phyloP scores from a whole-genome alignment of 2,797 vertebrate genomes.

The Periparus ater region DNA sequence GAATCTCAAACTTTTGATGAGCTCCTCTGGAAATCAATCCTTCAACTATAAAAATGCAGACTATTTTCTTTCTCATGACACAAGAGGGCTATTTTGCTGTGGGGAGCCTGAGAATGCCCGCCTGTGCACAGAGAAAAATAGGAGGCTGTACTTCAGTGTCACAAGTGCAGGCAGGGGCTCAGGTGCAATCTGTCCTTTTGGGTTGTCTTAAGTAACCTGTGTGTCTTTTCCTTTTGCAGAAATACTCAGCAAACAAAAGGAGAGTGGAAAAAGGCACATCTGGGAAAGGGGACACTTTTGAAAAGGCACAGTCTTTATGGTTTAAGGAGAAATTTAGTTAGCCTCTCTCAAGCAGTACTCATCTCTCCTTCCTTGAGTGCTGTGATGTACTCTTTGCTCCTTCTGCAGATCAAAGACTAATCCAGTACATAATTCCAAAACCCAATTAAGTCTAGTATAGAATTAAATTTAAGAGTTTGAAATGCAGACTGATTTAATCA shows the following conservation, averaged over 20 bases:
- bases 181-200: not conserved
- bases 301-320: not conserved
- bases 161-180: not conserved
- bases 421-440: not conserved
- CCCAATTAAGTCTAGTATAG: not conserved
- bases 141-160: rapidly evolving
- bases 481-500: not conserved
- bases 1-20: not conserved
- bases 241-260: not conserved
- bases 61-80: not conserved
- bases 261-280: not conserved
- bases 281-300: not conserved
- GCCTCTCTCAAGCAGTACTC: not conserved
- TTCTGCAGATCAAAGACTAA: not conserved
- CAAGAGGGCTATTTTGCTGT: not conserved
- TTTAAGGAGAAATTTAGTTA: not conserved
- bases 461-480: not conserved
- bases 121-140: not conserved
- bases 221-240: not conserved
- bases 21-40: not conserved
- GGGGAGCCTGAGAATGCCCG: not conserved
- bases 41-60: not conserved
- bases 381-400: not conserved
- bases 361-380: not conserved
- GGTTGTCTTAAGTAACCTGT: not conserved